These are phyloP conservation scores for Dolomedes plantarius DNA, from an alignment of 2,888 invertebrate species.

Conservation along the genomic window DNA sequence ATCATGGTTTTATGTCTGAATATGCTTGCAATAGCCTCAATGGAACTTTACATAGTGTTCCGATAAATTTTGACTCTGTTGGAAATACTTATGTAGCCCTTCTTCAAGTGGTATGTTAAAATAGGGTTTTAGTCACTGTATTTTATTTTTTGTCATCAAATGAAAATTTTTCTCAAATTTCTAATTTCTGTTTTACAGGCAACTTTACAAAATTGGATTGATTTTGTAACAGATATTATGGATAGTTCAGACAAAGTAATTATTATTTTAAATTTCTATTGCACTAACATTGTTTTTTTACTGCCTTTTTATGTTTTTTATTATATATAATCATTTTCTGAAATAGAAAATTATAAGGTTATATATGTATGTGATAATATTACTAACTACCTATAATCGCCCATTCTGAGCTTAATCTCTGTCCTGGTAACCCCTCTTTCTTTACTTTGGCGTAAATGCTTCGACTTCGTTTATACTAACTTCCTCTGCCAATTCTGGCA, in stretches of 20 bases:
- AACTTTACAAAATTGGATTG: constrained; percentile 65
- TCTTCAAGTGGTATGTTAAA: constrained; percentile 87
- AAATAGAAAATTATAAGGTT: too few relatives aligned
- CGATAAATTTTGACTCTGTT: constrained; percentile 98
- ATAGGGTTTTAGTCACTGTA: neutral
- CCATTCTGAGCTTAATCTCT: too few relatives aligned
- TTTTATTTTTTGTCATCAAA: neutral
- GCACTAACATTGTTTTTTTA: neutral
- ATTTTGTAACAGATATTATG: constrained; percentile 62
- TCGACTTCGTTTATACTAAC: too few relatives aligned
- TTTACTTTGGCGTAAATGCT: too few relatives aligned
- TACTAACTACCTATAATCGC: too few relatives aligned
- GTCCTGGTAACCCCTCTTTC: too few relatives aligned
- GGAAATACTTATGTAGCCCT: constrained; percentile 97
- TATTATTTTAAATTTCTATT: neutral
- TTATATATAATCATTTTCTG: too few relatives aligned
- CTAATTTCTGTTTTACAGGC: constrained; percentile 26
- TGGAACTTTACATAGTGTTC: constrained; percentile 95
- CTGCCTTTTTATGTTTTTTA: too few relatives aligned
- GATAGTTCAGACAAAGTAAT: constrained; percentile 50
- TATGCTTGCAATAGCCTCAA: constrained; percentile 83
- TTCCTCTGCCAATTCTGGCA: too few relatives aligned
- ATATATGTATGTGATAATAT: too few relatives aligned
- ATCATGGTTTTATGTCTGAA: constrained; percentile 83
- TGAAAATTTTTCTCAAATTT: neutral